Evolutionary conservation across 2,888 invertebrate species (phyloP).

Genomic region (Sabatieria punctata): DNA sequence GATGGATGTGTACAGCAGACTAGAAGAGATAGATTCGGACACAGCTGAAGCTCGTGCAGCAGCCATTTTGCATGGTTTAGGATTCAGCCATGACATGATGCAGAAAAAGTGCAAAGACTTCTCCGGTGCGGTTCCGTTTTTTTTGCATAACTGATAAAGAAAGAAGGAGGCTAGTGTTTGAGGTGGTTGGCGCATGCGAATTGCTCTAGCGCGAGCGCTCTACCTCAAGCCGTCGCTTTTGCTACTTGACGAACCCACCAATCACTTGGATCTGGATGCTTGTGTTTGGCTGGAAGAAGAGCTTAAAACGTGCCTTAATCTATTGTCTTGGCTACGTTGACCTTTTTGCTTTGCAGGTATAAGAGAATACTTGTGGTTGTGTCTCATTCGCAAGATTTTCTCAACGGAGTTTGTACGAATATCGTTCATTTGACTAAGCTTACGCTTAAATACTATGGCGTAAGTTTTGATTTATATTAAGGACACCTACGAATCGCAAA

Average conservation of each 20-base stretch:
- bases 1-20: constrained; percentile 88
- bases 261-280: constrained; percentile 60
- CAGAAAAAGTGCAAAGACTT: constrained; percentile 49
- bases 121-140: constrained; percentile 28
- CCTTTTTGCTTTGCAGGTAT: constrained; percentile 44
- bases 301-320: constrained; percentile 52
- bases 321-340: background rate
- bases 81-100: constrained; percentile 58
- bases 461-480: constrained; percentile 31
- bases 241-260: constrained; percentile 45
- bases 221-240: constrained; percentile 43
- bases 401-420: constrained; percentile 79
- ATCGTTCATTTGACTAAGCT: constrained; percentile 87
- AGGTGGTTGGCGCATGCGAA: constrained; percentile 48
- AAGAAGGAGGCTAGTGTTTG: constrained; percentile 4
- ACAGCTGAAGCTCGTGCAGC: constrained; percentile 87
- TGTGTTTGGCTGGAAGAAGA: constrained; percentile 99
- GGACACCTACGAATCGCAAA: too few species aligned
- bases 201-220: constrained; percentile 44
- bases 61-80: constrained; percentile 83
- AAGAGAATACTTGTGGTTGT: constrained; percentile 90
- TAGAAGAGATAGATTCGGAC: constrained; percentile 90
- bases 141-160: background rate
- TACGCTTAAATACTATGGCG: constrained; percentile 80
- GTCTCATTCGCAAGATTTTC: constrained; percentile 95